Evolutionary conservation across 2,888 invertebrate species (phyloP).

Genomic region (Lasioglossum morio): DNA sequence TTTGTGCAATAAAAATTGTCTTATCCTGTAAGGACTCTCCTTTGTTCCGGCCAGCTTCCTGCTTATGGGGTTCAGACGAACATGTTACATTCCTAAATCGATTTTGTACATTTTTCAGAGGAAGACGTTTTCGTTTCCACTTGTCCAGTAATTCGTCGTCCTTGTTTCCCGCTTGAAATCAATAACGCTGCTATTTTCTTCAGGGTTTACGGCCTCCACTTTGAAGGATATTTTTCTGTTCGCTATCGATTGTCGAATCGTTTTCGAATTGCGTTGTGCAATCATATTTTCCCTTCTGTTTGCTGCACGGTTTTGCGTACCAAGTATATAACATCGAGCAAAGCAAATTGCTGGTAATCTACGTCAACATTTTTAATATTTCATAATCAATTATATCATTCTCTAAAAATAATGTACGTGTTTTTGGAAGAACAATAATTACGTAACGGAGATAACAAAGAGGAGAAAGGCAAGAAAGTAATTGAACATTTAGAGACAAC

Average conservation of each 20-base stretch:
- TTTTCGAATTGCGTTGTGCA: not conserved
- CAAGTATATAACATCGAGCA: not conserved
- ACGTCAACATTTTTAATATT: not conserved
- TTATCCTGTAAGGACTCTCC: not conserved
- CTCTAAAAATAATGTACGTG: not conserved
- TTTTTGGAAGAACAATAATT: not conserved
- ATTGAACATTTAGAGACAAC: not conserved
- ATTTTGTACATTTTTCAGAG: not conserved
- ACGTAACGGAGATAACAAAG: no score
- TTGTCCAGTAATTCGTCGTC: not conserved
- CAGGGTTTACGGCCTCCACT: not conserved
- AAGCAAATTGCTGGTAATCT: not conserved
- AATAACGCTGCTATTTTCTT: slow-evolving; percentile 6
- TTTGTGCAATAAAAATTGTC: not conserved
- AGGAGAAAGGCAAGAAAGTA: no score
- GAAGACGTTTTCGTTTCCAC: not conserved
- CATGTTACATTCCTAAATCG: not conserved
- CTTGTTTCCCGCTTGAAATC: not conserved
- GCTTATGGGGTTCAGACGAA: not conserved
- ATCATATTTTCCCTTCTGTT: not conserved
- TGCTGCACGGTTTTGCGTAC: not conserved
- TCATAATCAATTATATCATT: not conserved
- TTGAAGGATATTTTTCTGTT: not conserved
- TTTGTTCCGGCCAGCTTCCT: not conserved
- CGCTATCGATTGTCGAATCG: not conserved